These are phyloP conservation scores for Ophion slaviceki DNA, from an alignment of 2,888 invertebrate species.

Conservation along the genomic window DNA sequence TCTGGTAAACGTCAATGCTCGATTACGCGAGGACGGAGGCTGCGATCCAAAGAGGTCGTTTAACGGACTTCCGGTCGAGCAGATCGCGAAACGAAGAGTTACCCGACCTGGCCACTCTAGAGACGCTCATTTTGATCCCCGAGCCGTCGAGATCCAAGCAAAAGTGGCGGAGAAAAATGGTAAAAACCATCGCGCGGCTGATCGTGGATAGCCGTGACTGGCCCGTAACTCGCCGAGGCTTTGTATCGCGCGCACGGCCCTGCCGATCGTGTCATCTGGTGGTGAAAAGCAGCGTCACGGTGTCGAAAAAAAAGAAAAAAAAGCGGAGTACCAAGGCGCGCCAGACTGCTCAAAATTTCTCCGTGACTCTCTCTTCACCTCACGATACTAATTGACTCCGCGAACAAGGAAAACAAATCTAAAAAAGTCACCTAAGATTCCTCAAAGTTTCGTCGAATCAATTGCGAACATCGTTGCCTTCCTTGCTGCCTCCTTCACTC, in stretches of 20 bases:
- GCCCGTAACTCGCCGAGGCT: too few relatives aligned
- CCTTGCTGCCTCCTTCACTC: not conserved
- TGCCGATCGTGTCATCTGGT: too few relatives aligned
- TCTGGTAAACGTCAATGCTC: too few relatives aligned
- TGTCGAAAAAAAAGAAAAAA: too few relatives aligned
- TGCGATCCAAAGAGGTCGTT: not conserved
- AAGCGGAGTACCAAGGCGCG: too few relatives aligned
- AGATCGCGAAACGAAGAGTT: not conserved
- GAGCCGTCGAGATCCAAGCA: not conserved
- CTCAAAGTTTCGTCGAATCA: constrained; percentile 7
- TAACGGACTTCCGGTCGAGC: not conserved
- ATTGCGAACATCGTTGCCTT: not conserved
- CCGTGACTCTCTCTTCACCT: not conserved
- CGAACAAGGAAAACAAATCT: not conserved
- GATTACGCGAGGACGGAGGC: not conserved
- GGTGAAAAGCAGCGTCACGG: too few relatives aligned
- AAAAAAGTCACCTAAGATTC: not conserved
- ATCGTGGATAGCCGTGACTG: too few relatives aligned
- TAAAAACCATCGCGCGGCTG: not conserved
- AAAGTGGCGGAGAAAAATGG: not conserved
- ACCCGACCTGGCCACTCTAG: not conserved
- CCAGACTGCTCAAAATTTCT: not conserved
- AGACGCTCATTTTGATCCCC: not conserved
- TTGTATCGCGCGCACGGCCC: too few relatives aligned
- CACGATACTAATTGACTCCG: not conserved